These are phyloP conservation scores for Euzetes globulus DNA, from an alignment of 2,888 invertebrate species.

Conservation along the genomic window DNA sequence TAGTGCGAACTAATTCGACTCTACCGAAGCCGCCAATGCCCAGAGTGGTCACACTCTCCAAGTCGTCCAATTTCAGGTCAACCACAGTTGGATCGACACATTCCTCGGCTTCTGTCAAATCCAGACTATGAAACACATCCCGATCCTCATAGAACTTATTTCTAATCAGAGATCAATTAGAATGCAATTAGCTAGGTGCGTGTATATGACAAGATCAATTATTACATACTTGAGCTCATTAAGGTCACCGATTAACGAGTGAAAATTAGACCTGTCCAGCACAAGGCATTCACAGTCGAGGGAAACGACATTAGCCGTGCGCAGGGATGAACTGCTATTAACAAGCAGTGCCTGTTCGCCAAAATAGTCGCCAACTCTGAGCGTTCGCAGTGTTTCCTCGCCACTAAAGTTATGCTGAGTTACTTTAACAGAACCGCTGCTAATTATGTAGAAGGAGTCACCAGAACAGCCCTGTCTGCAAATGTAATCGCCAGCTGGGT, in stretches of 20 bases:
- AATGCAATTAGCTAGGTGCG: too few relatives aligned
- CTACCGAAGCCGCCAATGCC: constrained; percentile 54
- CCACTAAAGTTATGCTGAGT: constrained; percentile 45
- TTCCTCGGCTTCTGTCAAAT: not conserved
- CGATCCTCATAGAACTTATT: not conserved
- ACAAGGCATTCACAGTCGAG: constrained; percentile 75
- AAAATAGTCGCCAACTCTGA: constrained; percentile 73
- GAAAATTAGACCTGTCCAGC: constrained; percentile 53
- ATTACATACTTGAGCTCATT: constrained; percentile 32
- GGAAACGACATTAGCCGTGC: constrained; percentile 85
- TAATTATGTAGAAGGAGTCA: constrained; percentile 83
- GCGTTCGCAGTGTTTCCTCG: constrained; percentile 61
- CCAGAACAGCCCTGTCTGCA: constrained; percentile 77
- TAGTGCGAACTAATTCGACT: constrained; percentile 49
- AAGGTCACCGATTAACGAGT: constrained; percentile 33
- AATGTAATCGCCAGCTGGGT: constrained; percentile 66
- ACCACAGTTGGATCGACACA: not conserved
- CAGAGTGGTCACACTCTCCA: constrained; percentile 54
- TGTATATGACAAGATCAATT: not conserved
- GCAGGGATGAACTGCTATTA: constrained; percentile 57
- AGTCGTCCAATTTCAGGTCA: not conserved
- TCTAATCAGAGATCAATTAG: too few relatives aligned
- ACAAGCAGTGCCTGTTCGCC: constrained; percentile 73
- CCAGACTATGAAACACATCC: not conserved
- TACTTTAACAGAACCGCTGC: constrained; percentile 64